A percentile compares a stretch with the other conserved stretches of the same genome.
phyloP scores from a whole-genome alignment of 1,140 invertebrate genomes.

The Platorchestia sp. region DNA sequence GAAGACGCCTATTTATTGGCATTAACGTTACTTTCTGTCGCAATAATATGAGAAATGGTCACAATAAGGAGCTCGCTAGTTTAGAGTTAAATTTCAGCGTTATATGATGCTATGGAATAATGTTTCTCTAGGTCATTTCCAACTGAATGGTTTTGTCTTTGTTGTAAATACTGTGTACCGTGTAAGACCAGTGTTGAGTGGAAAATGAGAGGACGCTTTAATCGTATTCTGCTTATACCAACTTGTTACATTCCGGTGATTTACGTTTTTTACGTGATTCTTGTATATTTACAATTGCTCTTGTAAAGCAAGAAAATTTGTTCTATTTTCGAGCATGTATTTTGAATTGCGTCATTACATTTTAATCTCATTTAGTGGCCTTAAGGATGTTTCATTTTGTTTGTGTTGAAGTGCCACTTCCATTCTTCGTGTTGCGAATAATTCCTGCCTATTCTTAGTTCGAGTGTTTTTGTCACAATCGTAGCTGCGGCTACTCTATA shows the following conservation, averaged over 20 bases:
- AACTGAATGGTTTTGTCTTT: background rate
- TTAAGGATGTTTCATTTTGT: background rate
- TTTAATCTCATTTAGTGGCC: background rate
- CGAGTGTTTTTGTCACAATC: background rate
- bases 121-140: conserved; percentile 38
- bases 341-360: background rate
- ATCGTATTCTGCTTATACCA: conserved; percentile 16
- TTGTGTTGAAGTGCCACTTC: background rate
- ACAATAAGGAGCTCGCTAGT: conserved; percentile 47
- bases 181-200: conserved; percentile 50
- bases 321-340: background rate
- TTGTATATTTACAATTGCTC: background rate
- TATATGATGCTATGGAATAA: conserved; percentile 41
- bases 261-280: background rate
- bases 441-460: background rate
- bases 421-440: background rate
- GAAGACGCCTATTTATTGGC: background rate
- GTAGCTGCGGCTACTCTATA: background rate
- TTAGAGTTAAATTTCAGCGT: conserved; percentile 26
- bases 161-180: conserved; percentile 30
- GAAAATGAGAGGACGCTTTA: conserved; percentile 33
- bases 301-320: background rate
- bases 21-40: conserved; percentile 52
- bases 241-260: conserved; percentile 36
- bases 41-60: conserved; percentile 47